phyloP scores from a whole-genome alignment of 2,888 invertebrate species.

The Esperia sulphurella region DNA sequence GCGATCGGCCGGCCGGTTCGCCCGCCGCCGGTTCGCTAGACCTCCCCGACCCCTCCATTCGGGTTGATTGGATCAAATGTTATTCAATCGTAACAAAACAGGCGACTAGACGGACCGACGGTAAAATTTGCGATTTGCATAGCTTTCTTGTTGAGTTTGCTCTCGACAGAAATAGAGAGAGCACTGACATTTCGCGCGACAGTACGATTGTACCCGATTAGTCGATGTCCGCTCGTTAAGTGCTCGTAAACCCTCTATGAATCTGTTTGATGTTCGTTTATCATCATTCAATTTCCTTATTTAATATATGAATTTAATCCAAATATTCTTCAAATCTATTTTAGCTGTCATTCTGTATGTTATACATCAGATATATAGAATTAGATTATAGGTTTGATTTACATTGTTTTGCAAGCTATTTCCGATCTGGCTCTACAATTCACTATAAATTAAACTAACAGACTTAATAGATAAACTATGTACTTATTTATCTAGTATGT shows the following conservation, averaged over 20 bases:
- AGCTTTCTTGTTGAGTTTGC: conserved; percentile 71
- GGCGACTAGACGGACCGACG: conserved; percentile 71
- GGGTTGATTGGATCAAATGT: conserved; percentile 75
- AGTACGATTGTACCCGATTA: conserved; percentile 60
- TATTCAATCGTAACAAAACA: conserved; percentile 69
- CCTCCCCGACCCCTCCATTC: conserved; percentile 65
- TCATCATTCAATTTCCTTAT: background rate
- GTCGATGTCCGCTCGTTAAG: conserved; percentile 49
- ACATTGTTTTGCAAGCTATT: background rate
- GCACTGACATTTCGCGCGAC: conserved; percentile 66
- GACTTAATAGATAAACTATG: conserved; percentile 1
- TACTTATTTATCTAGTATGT: background rate
- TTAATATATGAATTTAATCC: background rate
- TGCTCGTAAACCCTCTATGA: conserved; percentile 31
- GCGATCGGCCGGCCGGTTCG: conserved; percentile 21
- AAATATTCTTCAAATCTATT: background rate
- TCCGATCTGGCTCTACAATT: background rate
- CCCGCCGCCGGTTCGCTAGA: conserved; percentile 48
- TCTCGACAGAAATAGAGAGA: conserved; percentile 63
- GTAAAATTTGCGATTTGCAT: conserved; percentile 70
- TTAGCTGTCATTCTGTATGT: background rate
- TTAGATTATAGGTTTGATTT: background rate
- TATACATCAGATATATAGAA: background rate
- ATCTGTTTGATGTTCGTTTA: conserved; percentile 7
- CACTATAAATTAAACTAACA: background rate